Evolutionary conservation across 2,797 vertebrate genomes (phyloP).

Genomic region (Lithobates pipiens): DNA sequence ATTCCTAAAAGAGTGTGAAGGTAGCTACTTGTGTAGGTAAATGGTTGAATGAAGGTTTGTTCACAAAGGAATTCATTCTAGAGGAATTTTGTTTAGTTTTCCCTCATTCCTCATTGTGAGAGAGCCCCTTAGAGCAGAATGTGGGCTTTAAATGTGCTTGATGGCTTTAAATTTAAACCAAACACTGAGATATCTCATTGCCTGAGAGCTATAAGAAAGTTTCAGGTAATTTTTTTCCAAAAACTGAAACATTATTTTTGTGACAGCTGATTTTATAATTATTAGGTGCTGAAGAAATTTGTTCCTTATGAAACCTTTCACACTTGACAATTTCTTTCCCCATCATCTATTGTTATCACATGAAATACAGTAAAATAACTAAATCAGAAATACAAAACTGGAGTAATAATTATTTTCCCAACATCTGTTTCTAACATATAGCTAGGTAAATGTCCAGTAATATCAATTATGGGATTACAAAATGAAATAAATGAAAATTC

Average conservation of each 20-base stretch:
- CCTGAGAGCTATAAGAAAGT: too few species aligned
- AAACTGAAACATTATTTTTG: background rate
- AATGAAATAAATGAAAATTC: constrained; percentile 34
- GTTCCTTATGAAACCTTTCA: background rate
- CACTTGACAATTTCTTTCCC: background rate
- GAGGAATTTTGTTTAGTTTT: too few species aligned
- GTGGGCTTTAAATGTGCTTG: too few species aligned
- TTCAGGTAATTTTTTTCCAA: background rate
- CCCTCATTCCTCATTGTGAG: too few species aligned
- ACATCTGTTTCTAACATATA: constrained; percentile 37
- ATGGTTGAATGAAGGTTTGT: too few species aligned
- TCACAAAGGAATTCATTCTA: too few species aligned
- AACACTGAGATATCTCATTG: too few species aligned
- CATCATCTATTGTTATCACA: background rate
- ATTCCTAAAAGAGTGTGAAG: too few species aligned
- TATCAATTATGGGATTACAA: constrained; percentile 33
- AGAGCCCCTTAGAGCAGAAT: too few species aligned
- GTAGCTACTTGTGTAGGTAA: too few species aligned
- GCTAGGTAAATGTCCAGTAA: constrained; percentile 34
- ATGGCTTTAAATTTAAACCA: too few species aligned
- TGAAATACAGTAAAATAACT: background rate
- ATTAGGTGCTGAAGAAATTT: background rate
- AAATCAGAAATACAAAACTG: constrained; percentile 8
- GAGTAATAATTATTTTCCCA: background rate
- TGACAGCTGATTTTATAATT: background rate